These are phyloP conservation scores for Gavialis gangeticus DNA, from an alignment of 2,113 vertebrate genomes.

Conservation along the genomic window DNA sequence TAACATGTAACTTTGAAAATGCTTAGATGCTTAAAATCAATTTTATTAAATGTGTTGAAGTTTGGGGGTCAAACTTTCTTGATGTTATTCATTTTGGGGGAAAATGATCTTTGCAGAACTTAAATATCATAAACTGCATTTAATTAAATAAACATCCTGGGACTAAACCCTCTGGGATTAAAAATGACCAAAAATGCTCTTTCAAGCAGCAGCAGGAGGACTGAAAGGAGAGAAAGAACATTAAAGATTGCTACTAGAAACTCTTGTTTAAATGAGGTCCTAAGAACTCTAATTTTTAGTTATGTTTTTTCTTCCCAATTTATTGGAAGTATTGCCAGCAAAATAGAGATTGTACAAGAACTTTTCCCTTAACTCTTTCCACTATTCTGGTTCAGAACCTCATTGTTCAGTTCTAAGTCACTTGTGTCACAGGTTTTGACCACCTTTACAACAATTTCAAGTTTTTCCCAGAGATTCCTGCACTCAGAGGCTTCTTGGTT, in stretches of 20 bases:
- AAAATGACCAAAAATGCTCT: not conserved
- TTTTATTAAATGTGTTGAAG: conserved; percentile 15
- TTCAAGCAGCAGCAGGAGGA: not conserved
- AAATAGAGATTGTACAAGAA: conserved; percentile 23
- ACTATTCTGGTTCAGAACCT: conserved; percentile 14
- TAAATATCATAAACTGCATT: conserved; percentile 32
- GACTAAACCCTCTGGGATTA: not conserved
- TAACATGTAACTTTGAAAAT: conserved; percentile 1
- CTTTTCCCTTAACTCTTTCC: conserved; percentile 15
- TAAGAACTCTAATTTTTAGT: not conserved
- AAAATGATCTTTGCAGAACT: conserved; percentile 36
- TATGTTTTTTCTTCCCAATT: not conserved
- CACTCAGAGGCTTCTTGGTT: conserved; percentile 31
- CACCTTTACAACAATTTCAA: conserved; percentile 32
- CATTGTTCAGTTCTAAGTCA: conserved; percentile 14
- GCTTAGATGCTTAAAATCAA: conserved; percentile 6
- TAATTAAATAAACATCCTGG: conserved; percentile 34
- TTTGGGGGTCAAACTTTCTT: conserved; percentile 38
- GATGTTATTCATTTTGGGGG: conserved; percentile 33
- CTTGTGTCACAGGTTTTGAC: conserved; percentile 22
- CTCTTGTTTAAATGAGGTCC: not conserved
- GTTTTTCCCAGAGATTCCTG: conserved; percentile 53
- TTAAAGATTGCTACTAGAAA: conserved; percentile 21
- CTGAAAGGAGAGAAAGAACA: not conserved
- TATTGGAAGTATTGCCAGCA: not conserved